Evolutionary conservation across 2,888 invertebrate genomes (phyloP), one percentile per base, ranked within the genome.

Genomic region (Hypsopygia costalis): DNA sequence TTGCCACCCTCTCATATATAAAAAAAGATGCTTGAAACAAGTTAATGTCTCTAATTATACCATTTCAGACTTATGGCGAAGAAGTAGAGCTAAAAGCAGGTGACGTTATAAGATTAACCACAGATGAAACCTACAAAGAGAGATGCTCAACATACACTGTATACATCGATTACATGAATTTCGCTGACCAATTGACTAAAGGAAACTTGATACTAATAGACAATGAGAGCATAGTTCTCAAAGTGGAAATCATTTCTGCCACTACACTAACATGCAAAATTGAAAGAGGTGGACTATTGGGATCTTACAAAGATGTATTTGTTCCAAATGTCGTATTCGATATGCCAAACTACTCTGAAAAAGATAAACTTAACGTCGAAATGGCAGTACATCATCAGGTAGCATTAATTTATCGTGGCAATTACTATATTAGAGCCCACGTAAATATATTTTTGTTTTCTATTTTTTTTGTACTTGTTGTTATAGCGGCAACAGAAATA

Each of bases 221-320:
- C 52, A 95, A 96, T 74, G 96, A 96, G 46, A 89, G 92, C 4
- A 93, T 97, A 41, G 91, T 92, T 47, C 80, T 97, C n/a, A 90
- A 93, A 58, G 95, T 95, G 6, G 90, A 87, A 49, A 61, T 85
- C 9, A 77, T 87, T 46, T 83, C 87, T 0, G 45, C 72, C 0
- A 75, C 81, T 0, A 87, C 86, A 0, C 46, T 86, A 8, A 87
- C 86, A 0, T 88, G 88, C 36, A 79, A 65, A 47, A 70, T 88
- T 29, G 78, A 77, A 49, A 70, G 76, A 49, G 87, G 87, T 1
- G 88, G 87, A 1, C 41, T 61, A 1, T 50, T 88, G 1, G 82
- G 85, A 0, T 88, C 87, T 0, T 71, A 64, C 25, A 86, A 78
- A 50, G 85, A 86, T 41, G 83, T 87, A 0, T 85, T 81, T 49